Evolutionary conservation across 1,140 invertebrate species (phyloP), one percentile per base, ranked within the genome.

Genomic region (Cardiocondyla obscurior): DNA sequence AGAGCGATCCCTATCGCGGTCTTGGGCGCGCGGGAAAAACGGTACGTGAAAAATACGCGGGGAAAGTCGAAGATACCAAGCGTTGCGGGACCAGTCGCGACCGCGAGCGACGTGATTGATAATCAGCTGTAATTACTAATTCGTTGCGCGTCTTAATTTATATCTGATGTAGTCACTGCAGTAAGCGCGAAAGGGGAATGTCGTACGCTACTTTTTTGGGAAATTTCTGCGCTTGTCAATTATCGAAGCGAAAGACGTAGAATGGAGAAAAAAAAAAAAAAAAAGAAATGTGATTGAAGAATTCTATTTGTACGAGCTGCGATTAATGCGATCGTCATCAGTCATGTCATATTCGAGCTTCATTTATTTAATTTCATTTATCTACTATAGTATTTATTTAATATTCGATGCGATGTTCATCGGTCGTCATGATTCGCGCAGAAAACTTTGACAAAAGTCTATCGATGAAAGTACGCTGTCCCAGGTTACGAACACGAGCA

Each of bases 361-460:
- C 28, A 62, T 33, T 46, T 16, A 74, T 33, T 69, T 53, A 44
- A 84, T 70, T 65, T 79, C 73, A 87, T 87, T 84, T 70, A 86
- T 67, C 84, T 73, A 36, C 30, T 87, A 33, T 62, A 62, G 5
- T 62, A 87, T 87, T 87, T 87, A 87, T 87, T 87, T 79, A 64
- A 81, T 81, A 58, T 51, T 72, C 33, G 7, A 33, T 42, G 8
- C 44, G 53, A 67, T 55, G 86, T 55, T 65, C 46, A 74, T 79
- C 44, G 53, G 58, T 55, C 86, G 62, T 65, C 46, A 74, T 79
- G 44, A 14, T 19, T 60, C 22, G n/a, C 28, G 14, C 19, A n/a
- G 5, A 46, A 22, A 33, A 51, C 3, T 39, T 51, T 16, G 12
- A 6, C 60, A 28, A 1, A 55, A 22, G 67, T 30, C 7, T n/a